Base-by-base conservation (phyloP, 2,113 vertebrate species). In the Xiphophorus couchianus region DNA sequence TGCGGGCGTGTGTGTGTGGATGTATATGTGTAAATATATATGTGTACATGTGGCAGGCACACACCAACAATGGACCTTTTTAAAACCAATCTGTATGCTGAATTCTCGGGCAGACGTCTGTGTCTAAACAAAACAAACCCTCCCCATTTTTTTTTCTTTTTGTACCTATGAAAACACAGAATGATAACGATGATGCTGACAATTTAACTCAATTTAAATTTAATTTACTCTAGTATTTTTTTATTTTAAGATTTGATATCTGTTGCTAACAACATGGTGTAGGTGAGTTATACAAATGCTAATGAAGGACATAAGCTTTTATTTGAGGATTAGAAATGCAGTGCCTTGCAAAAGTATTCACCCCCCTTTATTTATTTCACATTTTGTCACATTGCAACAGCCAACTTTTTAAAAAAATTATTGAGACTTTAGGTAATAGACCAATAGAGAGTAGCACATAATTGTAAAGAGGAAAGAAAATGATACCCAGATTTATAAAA, bases 1-100 rank as follows among this genome's bases (percentile, higher is more conserved):
- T 17, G 80, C 88, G 86, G 74, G 90, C 2, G 62, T 76, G 76
- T 78, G 80, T 62, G 71, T 60, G 84, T 74, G 80, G 66, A 88
- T 89, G 88, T 87, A 83, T 85, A 83, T 92, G 90, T 94, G 91
- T 92, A 88, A 91, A 92, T 92, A 92, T 93, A 91, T 90, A 91
- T 92, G 92, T 93, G 88, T 93, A 92, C 91, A 92, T 92, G 91
- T 93, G 91, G 90, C 89, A 89, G 91, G 91, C 92, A 93, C 93
- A 92, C 93, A 93, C 82, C 85, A 86, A 90, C 79, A 84, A 83
- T 91, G 88, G 92, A 92, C 89, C 84, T 92, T 91, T 93, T 88
- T 80, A 65, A 89, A 89, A 88, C 88, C 84, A 90, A 85, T 90
- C 86, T 89, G 84, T 91, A 90, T 88, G 87, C 81, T 90, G 91